These are phyloP conservation scores for Plemyria rubiginata DNA, from an alignment of 2,888 invertebrate species.

Conservation along the genomic window DNA sequence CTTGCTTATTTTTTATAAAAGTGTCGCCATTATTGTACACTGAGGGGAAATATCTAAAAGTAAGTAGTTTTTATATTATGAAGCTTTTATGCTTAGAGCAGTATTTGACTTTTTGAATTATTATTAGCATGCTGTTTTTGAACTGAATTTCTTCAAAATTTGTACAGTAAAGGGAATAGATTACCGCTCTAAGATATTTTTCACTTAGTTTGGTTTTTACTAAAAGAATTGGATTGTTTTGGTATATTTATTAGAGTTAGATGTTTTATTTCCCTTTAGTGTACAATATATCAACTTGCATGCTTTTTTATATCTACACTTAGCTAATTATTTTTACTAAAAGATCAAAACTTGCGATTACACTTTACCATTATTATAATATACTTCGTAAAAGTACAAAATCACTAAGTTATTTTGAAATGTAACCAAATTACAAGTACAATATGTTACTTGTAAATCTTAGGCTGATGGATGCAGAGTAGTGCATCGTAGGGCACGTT, in stretches of 20 bases:
- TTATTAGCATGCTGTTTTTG: slow-evolving; percentile 68
- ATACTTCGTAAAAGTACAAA: too few species aligned
- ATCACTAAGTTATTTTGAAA: too few species aligned
- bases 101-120: slow-evolving; percentile 58
- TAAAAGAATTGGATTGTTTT: slow-evolving; percentile 39
- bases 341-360: background rate
- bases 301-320: slow-evolving; percentile 47
- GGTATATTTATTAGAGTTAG: slow-evolving; percentile 35
- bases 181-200: slow-evolving; percentile 77
- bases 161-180: slow-evolving; percentile 82
- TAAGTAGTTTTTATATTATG: slow-evolving; percentile 70
- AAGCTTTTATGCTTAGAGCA: slow-evolving; percentile 79
- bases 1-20: slow-evolving; percentile 20
- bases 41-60: slow-evolving; percentile 77
- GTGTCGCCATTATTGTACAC: slow-evolving; percentile 80
- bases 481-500: too few species aligned
- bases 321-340: background rate
- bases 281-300: slow-evolving; percentile 74
- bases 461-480: too few species aligned
- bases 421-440: too few species aligned
- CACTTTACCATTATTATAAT: too few species aligned
- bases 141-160: slow-evolving; percentile 50
- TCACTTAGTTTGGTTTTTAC: slow-evolving; percentile 22
- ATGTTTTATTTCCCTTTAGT: slow-evolving; percentile 79
- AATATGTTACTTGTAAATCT: too few species aligned